phyloP scores from a whole-genome alignment of 1,140 invertebrate species.

The Lepidurus apus region DNA sequence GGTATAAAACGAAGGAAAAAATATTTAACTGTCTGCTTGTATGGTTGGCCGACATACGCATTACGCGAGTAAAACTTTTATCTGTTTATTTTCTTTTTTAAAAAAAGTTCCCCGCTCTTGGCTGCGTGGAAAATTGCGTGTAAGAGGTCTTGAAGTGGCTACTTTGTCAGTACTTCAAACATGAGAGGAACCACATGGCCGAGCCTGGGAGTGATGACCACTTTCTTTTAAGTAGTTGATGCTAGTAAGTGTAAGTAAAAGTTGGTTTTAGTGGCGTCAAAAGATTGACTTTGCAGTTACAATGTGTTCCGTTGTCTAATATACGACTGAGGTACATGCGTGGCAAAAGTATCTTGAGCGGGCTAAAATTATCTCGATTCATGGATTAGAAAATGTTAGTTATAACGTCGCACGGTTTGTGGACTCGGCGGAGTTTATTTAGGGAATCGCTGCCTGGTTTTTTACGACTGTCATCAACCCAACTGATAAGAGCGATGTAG shows the following conservation, averaged over 20 bases:
- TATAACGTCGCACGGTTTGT: neutral
- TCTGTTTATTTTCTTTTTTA: neutral
- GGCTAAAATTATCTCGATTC: neutral
- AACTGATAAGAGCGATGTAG: neutral
- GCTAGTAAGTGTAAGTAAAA: neutral
- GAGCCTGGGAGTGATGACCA: neutral
- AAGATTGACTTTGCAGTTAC: neutral
- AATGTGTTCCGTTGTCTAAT: neutral
- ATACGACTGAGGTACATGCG: neutral
- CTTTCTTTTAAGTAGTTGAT: conserved; percentile 4
- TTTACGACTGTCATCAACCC: neutral
- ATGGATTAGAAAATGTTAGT: neutral
- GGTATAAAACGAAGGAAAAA: neutral
- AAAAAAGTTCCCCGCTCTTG: neutral
- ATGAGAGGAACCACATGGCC: conserved; percentile 14
- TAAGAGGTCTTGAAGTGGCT: neutral
- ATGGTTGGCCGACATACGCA: neutral
- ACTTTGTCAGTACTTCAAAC: conserved; percentile 10
- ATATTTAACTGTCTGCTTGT: neutral
- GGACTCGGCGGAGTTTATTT: neutral
- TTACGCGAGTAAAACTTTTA: neutral
- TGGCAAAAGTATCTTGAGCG: neutral
- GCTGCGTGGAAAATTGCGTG: neutral
- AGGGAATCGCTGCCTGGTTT: neutral
- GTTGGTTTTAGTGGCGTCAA: neutral